Conservation (phyloP, 2,888 invertebrate genomes). For the Clivina fossor region DNA sequence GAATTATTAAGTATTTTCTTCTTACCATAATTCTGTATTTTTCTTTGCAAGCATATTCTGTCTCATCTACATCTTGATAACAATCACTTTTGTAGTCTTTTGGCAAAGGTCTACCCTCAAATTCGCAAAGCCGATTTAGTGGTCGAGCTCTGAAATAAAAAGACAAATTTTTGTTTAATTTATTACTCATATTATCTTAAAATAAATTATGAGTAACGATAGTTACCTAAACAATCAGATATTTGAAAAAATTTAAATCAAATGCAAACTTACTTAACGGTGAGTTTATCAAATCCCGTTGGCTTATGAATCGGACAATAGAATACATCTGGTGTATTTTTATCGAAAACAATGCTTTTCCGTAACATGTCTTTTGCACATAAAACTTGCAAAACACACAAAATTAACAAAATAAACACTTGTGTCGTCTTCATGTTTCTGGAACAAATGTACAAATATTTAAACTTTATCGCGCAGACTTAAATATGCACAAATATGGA, state of each 20-base stretch:
- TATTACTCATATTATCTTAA: no score
- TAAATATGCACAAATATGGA: conserved; percentile 18
- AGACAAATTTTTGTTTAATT: neutral
- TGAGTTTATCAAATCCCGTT: conserved; percentile 72
- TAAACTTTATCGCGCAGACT: conserved; percentile 1
- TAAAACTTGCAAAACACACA: conserved; percentile 37
- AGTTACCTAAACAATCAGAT: neutral
- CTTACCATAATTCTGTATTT: conserved; percentile 78
- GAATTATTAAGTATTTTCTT: no score
- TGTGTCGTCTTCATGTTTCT: conserved; percentile 18
- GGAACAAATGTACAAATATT: conserved; percentile 8
- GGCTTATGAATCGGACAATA: conserved; percentile 78
- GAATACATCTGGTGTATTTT: conserved; percentile 77
- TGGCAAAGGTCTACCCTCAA: conserved; percentile 68
- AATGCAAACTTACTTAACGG: conserved; percentile 66
- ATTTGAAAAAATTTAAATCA: conserved; percentile 13
- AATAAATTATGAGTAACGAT: conserved; percentile 1
- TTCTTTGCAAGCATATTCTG: conserved; percentile 78
- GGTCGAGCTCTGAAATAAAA: conserved; percentile 57
- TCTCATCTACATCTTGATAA: conserved; percentile 78
- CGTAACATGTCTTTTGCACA: conserved; percentile 72
- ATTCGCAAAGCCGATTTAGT: conserved; percentile 72
- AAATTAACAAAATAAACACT: conserved; percentile 15
- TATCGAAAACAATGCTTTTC: conserved; percentile 77
- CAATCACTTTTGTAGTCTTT: conserved; percentile 76